Base-by-base conservation (phyloP, 2,113 vertebrate genomes). In the Nesoenas mayeri region DNA sequence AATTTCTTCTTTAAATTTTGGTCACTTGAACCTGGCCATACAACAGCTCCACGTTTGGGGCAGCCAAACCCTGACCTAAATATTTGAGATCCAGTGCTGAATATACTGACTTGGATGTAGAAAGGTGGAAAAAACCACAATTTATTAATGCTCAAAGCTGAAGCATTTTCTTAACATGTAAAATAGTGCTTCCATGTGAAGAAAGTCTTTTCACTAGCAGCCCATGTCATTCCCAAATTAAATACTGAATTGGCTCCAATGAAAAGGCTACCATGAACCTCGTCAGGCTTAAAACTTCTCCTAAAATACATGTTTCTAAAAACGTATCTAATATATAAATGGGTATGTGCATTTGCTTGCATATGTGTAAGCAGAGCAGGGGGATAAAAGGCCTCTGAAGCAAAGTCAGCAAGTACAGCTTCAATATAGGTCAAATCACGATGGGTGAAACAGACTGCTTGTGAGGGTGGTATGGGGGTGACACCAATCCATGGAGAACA, bases 401-500 rank as follows among this genome's bases (percentile, higher is more conserved):
- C 0, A 0, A 65, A 60, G 42, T 51, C 62, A 78, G 70, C 42
- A 79, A 83, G 32, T 3, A 21, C 29, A 87, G 54, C 62, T 69
- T 53, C 53, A 28, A 5, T 28, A 7, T 0, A 69, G 24, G 53
- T 42, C 70, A 72, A 1, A 8, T 66, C 38, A 50, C 51, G 64
- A 47, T 0, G 42, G 40, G 74, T n/a, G 81, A 60, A 79, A 71
- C 0, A 47, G 70, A 62, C 58, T 69, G 32, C 28, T 26, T 8
- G 0, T 7, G 6, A 78, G 29, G 47, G 50, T 28, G 24, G 21
- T 21, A 24, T 1, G 0, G 53, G 57, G 57, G 91, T 1, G 4
- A 28, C 69, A 81, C 32, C 73, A 61, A 14, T 10, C 21, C 29
- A 17, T 32, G 26, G 16, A 15, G 62, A 80, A 62, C 0, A 7